phyloP scores from a whole-genome alignment of 2,113 vertebrate genomes.

The Gopherus flavomarginatus region DNA sequence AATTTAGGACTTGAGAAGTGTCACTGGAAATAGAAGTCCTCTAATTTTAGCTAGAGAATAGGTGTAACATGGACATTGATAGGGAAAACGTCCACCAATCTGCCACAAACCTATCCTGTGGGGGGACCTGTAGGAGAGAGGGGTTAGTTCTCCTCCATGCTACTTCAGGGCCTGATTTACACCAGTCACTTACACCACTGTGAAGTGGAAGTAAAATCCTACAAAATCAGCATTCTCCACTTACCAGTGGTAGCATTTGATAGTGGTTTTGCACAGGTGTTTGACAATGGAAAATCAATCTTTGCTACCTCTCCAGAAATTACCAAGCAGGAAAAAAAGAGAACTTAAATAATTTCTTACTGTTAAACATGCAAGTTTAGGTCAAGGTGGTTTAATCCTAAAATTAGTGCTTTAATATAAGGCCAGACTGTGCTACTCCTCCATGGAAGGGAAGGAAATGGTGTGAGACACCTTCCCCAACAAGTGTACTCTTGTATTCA shows the following conservation, averaged over 20 bases:
- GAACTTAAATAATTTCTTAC: background rate
- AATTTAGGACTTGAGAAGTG: slow-evolving; percentile 64
- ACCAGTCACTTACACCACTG: background rate
- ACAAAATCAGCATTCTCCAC: background rate
- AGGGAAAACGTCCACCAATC: background rate
- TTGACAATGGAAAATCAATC: background rate
- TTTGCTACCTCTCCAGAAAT: background rate
- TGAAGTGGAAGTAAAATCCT: background rate
- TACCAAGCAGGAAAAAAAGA: background rate
- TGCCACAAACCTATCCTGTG: background rate
- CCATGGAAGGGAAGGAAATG: background rate
- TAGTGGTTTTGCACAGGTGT: background rate
- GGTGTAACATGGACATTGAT: background rate
- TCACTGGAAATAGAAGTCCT: slow-evolving; percentile 56
- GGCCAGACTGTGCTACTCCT: background rate
- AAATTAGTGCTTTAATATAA: background rate
- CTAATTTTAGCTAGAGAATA: slow-evolving; percentile 29
- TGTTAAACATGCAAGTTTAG: background rate
- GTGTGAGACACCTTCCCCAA: background rate
- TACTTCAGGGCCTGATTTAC: background rate
- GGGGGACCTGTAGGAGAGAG: background rate
- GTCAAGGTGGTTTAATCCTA: background rate
- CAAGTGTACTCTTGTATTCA: background rate
- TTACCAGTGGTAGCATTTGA: background rate
- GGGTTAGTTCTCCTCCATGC: background rate